These are phyloP conservation scores for Chanos chanos DNA, from an alignment of 2,797 vertebrate species.

Conservation along the genomic window DNA sequence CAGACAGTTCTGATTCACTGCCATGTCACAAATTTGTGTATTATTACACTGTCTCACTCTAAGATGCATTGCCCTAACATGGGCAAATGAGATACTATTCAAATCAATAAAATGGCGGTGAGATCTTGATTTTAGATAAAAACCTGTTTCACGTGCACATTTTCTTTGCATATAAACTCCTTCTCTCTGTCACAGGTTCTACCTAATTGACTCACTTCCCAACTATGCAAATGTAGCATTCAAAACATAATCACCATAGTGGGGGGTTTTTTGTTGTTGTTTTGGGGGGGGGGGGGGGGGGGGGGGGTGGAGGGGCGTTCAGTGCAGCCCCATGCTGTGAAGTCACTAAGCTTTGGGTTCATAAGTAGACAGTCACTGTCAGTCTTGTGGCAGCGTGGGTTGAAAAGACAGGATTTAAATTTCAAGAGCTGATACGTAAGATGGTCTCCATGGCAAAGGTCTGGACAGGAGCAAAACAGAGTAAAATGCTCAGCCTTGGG, in stretches of 20 bases:
- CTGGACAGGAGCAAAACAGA: slow-evolving; percentile 1
- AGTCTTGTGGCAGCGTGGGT: slow-evolving; percentile 20
- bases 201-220: slow-evolving; percentile 25
- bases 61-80: no score
- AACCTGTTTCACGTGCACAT: slow-evolving; percentile 13
- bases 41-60: slow-evolving; percentile 13
- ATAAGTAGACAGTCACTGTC: slow-evolving; percentile 43
- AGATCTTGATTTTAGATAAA: slow-evolving; percentile 10
- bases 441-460: slow-evolving; percentile 5
- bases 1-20: neutral
- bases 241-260: slow-evolving; percentile 18
- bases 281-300: no score
- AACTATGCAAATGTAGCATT: slow-evolving; percentile 47
- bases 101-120: neutral
- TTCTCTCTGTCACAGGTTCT: slow-evolving; percentile 41
- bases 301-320: no score
- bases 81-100: no score
- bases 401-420: slow-evolving; percentile 4
- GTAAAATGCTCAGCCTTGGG: slow-evolving; percentile 9
- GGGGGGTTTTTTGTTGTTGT: no score
- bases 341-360: slow-evolving; percentile 57
- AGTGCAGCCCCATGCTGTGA: slow-evolving; percentile 50
- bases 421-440: neutral
- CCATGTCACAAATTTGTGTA: neutral
- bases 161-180: slow-evolving; percentile 8